Base-by-base conservation (phyloP, 37 sponge, comb jelly and placozoan species). In the Oopsacas minuta region DNA sequence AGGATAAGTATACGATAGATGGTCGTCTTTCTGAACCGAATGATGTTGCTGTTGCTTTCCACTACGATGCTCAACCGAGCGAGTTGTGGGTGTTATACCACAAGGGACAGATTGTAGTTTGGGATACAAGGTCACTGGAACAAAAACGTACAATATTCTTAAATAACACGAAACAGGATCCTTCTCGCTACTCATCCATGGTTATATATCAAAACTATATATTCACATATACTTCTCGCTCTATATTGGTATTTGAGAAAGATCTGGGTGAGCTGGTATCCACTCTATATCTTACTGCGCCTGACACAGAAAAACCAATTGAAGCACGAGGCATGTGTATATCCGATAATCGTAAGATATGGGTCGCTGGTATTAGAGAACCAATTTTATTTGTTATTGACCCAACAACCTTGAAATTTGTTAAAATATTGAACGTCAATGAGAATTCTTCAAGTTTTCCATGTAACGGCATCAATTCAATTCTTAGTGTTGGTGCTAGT, bases 1-100 rank as follows among this genome's bases (percentile, higher is more conserved):
- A 61, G 22, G 75, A 61, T 25, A 61, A 34, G 32, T 61, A 61
- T 34, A 61, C 75, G 17, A 61, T 20, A 61, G 75, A 61, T 34
- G 75, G 75, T 25, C 75, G 75, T 61, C 75, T 61, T 34, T 61
- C 75, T 3, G 75, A 61, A 34, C 75, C 75, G 28, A 61, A 61
- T 61, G 75, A 61, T 3, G 75, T 61, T 32, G 75, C 75, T 34
- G 28, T 61, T 3, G 75, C 30, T 61, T 61, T 61, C 30, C 75
- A 61, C 30, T 61, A 61, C 28, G 75, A 61, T 25, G 28, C 22
- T 5, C 75, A 32, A 25, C 75, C 22, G 75, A 12, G 30, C 1
- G 75, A 61, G 22, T 25, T 61, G 75, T 61, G 75, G 75, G 75
- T 61, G 28, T 34, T 61, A 12, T 61, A 61, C 30, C 75, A 61